These are phyloP conservation scores for Aricia agestis DNA, from an alignment of 1,140 invertebrate genomes.

Conservation along the genomic window DNA sequence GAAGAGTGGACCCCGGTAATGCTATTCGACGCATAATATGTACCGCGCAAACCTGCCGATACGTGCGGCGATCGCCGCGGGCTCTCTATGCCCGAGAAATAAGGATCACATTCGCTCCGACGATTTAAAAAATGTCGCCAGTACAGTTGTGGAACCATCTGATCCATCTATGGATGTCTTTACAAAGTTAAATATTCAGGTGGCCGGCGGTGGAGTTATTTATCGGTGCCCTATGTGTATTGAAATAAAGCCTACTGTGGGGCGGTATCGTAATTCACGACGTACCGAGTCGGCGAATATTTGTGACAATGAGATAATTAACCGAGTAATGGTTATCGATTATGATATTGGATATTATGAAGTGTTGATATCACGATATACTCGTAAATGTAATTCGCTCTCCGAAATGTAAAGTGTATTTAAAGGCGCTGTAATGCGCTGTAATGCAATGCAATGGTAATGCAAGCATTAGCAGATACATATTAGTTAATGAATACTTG, in stretches of 20 bases:
- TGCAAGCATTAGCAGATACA: no score
- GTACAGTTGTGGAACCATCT: conserved; percentile 17
- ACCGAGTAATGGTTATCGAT: conserved; percentile 1
- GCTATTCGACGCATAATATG: conserved; percentile 40
- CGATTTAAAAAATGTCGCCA: conserved; percentile 15
- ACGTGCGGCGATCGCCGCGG: neutral
- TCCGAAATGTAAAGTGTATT: neutral
- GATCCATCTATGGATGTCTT: conserved; percentile 33
- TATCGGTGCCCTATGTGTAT: neutral
- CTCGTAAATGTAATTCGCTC: no score
- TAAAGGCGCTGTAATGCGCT: no score
- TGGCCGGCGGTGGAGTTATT: neutral
- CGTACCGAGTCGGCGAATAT: neutral
- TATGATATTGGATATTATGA: conserved; percentile 1
- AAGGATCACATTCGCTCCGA: conserved; percentile 18
- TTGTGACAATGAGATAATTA: conserved; percentile 1
- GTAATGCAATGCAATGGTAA: no score
- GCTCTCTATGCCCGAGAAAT: neutral
- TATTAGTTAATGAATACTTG: no score
- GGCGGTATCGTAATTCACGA: neutral
- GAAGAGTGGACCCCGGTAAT: conserved; percentile 44
- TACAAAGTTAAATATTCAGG: conserved; percentile 16
- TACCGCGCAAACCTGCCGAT: conserved; percentile 20
- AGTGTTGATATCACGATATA: neutral
- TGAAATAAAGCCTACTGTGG: neutral